Conservation (phyloP, 1,140 invertebrate species). For the Penaeus vannamei region DNA sequence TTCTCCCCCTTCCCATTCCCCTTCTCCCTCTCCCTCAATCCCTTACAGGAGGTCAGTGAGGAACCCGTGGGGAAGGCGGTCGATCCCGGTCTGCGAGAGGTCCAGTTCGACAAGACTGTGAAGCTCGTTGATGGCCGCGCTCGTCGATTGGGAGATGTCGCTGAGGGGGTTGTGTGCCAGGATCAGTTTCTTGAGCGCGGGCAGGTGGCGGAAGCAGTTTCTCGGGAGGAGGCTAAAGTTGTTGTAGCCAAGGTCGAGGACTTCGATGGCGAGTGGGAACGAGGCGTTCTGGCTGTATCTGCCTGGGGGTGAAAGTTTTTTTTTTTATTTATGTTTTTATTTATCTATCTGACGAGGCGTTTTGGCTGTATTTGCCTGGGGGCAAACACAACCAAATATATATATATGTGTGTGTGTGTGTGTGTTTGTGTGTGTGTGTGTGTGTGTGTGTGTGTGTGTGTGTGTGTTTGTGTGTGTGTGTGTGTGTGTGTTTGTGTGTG, state of each 20-base stretch:
- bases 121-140: conserved; percentile 46
- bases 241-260: conserved; percentile 5
- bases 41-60: conserved; percentile 42
- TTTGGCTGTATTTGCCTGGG: too few species aligned
- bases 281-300: not conserved
- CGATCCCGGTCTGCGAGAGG: conserved; percentile 46
- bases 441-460: too few species aligned
- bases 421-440: too few species aligned
- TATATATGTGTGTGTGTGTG: too few species aligned
- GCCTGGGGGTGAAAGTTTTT: not conserved
- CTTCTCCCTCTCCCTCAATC: too few species aligned
- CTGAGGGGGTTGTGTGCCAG: conserved; percentile 46
- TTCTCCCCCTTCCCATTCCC: too few species aligned
- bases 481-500: too few species aligned
- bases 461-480: too few species aligned
- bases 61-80: conserved; percentile 40
- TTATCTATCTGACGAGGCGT: conserved; percentile 3
- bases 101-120: conserved; percentile 42
- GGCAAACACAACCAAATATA: too few species aligned
- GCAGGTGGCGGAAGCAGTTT: not conserved
- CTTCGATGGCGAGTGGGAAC: not conserved
- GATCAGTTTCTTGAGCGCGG: not conserved
- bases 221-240: not conserved
- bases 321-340: not conserved
- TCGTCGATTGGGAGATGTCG: conserved; percentile 43